phyloP scores from a whole-genome alignment of 2,113 vertebrate genomes.

The Asarcornis scutulata region DNA sequence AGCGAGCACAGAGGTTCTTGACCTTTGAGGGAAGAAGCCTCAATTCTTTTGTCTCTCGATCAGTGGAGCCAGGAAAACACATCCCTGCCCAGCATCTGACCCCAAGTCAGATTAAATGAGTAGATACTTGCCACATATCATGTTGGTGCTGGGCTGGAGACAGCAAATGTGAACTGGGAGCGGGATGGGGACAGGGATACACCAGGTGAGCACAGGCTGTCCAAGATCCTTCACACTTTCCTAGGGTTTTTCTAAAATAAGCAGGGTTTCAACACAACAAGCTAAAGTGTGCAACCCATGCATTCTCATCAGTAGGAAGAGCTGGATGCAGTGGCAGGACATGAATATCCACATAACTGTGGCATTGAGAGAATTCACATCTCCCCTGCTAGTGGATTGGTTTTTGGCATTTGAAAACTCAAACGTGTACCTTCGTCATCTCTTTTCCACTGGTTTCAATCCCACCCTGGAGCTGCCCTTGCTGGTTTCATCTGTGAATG shows the following conservation, averaged over 20 bases:
- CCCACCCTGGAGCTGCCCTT: background rate
- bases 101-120: background rate
- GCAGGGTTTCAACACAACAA: too few species aligned
- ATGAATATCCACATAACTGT: background rate
- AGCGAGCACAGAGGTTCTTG: background rate
- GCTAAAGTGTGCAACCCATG: background rate
- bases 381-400: background rate
- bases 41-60: background rate
- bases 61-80: rapidly evolving
- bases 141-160: too few species aligned
- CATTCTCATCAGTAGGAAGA: background rate
- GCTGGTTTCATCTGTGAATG: background rate
- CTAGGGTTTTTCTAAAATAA: background rate
- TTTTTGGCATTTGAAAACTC: background rate
- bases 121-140: background rate
- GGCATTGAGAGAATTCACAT: background rate
- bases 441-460: background rate
- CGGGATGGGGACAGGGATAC: background rate
- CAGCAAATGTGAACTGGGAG: too few species aligned
- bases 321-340: background rate
- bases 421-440: background rate
- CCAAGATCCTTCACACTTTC: background rate
- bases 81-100: background rate
- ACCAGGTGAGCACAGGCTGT: background rate
- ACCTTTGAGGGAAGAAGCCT: background rate